These are phyloP conservation scores for Sus scrofa DNA, from an alignment of 2,113 vertebrate genomes.

Conservation along the genomic window DNA sequence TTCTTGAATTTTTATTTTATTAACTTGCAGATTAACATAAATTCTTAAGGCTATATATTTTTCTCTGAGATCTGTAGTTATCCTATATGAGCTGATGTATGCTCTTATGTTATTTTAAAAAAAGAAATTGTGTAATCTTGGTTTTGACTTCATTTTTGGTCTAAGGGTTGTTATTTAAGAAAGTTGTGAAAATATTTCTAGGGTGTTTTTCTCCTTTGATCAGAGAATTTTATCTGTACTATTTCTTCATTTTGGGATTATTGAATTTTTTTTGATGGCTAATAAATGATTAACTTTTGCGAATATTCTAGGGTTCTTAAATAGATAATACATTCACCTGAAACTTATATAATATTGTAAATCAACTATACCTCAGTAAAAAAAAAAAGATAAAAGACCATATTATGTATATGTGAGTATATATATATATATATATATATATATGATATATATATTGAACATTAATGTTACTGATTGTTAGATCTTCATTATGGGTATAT, in stretches of 20 bases:
- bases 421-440: neutral
- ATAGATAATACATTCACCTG: neutral
- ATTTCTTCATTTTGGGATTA: neutral
- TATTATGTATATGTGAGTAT: neutral
- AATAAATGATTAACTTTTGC: neutral
- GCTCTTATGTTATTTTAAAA: neutral
- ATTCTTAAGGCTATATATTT: neutral
- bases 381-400: too few species aligned
- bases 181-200: constrained; percentile 4
- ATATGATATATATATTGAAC: neutral
- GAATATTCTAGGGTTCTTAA: neutral
- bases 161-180: neutral
- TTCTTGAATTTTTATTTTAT: constrained; percentile 33
- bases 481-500: neutral
- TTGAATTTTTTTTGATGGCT: neutral
- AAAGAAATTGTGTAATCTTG: neutral
- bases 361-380: too few species aligned
- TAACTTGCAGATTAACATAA: neutral
- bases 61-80: neutral
- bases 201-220: neutral
- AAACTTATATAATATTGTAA: too few species aligned
- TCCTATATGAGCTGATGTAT: neutral
- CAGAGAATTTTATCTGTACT: neutral
- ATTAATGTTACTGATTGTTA: neutral
- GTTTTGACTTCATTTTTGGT: constrained; percentile 24